Percentiles rank a stretch among this genome's conserved stretches.
Evolutionary conservation across 2,113 vertebrate genomes (phyloP).

Genomic region (Neotragus pygmaeus): DNA sequence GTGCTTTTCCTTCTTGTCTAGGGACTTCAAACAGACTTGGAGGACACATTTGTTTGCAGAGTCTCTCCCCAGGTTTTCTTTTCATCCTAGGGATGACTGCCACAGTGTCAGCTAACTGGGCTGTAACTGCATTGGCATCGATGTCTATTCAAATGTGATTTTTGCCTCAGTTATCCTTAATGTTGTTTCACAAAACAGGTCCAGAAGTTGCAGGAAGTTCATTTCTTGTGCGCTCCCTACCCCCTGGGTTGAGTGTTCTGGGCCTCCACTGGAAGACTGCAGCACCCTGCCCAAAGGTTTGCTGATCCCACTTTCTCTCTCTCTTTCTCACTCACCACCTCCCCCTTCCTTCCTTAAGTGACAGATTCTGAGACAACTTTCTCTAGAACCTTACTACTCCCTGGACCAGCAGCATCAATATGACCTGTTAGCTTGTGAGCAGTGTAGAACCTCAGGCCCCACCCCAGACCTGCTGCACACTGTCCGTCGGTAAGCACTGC

Average conservation of each 20-base stretch:
- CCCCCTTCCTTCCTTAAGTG: background rate
- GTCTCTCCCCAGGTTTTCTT: background rate
- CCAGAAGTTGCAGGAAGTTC: background rate
- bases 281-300: background rate
- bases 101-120: constrained; percentile 7
- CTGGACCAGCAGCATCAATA: background rate
- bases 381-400: background rate
- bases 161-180: constrained; percentile 10
- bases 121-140: background rate
- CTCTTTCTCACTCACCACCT: too few species aligned
- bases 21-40: background rate
- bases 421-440: background rate
- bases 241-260: background rate
- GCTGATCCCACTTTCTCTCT: background rate
- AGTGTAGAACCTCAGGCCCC: background rate
- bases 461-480: background rate
- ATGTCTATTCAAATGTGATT: constrained; percentile 22
- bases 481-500: background rate
- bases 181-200: constrained; percentile 23
- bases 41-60: background rate
- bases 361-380: background rate
- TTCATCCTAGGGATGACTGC: background rate
- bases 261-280: background rate
- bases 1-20: background rate
- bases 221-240: background rate